Evolutionary conservation across 1,140 invertebrate genomes (phyloP).

Genomic region (Drosophila biarmipes): DNA sequence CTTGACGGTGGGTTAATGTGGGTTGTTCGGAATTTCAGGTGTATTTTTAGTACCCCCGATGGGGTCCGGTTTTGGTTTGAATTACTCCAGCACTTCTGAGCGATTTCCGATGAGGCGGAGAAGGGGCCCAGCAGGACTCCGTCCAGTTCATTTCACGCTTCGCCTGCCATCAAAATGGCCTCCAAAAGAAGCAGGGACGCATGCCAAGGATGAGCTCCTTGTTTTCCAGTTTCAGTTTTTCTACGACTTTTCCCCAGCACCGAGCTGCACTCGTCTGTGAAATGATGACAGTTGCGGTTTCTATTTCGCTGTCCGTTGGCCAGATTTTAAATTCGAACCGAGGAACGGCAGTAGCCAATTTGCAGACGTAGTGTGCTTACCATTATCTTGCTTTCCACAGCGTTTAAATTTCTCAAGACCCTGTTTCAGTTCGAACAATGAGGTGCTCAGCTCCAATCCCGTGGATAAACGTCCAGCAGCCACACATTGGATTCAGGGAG

Average conservation of each 20-base stretch:
- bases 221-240: background rate
- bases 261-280: constrained; percentile 53
- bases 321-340: background rate
- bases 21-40: background rate
- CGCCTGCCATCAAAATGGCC: constrained; percentile 51
- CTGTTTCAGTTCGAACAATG: too few relatives aligned
- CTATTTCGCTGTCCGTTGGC: constrained; percentile 36
- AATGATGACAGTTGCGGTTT: constrained; percentile 78
- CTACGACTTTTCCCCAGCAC: background rate
- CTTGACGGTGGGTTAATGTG: background rate
- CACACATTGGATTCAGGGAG: background rate
- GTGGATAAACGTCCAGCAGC: too few relatives aligned
- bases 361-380: too few relatives aligned
- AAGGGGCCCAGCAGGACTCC: constrained; percentile 40
- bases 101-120: background rate
- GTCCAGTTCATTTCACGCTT: constrained; percentile 77
- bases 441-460: too few relatives aligned
- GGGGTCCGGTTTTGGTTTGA: background rate
- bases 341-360: too few relatives aligned
- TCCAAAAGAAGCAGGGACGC: constrained; percentile 1
- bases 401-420: too few relatives aligned
- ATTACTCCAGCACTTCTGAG: background rate
- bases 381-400: too few relatives aligned
- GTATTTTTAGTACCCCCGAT: background rate
- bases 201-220: constrained; percentile 11